phyloP scores from a whole-genome alignment of 2,888 invertebrate genomes.

The Melieria crassipennis region DNA sequence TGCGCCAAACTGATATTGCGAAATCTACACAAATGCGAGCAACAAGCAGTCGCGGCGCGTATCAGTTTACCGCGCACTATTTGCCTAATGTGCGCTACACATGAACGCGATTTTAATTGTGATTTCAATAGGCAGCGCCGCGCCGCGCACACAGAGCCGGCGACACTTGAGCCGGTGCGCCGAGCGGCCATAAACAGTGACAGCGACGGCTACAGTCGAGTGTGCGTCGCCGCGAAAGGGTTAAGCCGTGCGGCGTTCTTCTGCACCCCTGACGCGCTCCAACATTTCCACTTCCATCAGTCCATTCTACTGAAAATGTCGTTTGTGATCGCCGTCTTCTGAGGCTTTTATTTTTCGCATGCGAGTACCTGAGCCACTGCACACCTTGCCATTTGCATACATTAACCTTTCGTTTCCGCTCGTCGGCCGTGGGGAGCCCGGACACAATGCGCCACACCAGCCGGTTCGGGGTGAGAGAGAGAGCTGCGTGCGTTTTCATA shows the following conservation, averaged over 20 bases:
- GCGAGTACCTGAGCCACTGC: slow-evolving; percentile 8
- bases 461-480: not conserved
- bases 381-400: slow-evolving; percentile 34
- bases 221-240: too few species aligned
- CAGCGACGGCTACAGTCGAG: too few species aligned
- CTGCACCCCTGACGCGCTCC: not conserved
- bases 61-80: not conserved
- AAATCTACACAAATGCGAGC: not conserved
- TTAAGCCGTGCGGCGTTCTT: not conserved
- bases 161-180: too few species aligned
- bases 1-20: not conserved
- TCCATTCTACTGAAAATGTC: not conserved
- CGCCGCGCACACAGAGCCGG: too few species aligned
- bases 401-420: slow-evolving; percentile 32
- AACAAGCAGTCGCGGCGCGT: not conserved
- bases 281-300: not conserved
- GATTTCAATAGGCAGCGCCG: too few species aligned
- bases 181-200: too few species aligned
- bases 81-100: not conserved
- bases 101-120: too few species aligned
- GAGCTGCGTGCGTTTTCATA: not conserved
- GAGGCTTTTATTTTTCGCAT: not conserved
- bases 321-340: not conserved
- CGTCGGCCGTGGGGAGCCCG: not conserved
- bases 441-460: not conserved